Percentiles rank a stretch among this genome's conserved stretches.
phyloP scores from a whole-genome alignment of 1,140 invertebrate species.

The Epicauta chinensis region DNA sequence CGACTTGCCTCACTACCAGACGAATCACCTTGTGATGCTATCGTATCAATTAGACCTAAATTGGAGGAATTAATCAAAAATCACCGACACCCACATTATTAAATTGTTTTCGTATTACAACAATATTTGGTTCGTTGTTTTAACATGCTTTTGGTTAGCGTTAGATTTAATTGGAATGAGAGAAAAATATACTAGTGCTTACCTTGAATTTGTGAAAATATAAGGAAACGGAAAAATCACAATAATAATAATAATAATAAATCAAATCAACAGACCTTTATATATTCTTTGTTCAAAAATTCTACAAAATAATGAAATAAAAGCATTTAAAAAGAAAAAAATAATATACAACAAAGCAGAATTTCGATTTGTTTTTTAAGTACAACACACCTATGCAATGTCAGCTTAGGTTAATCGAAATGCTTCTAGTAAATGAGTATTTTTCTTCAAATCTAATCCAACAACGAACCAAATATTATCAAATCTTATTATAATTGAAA shows the following conservation, averaged over 20 bases:
- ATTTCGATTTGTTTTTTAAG: too few species aligned
- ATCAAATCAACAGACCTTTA: slow-evolving; percentile 9
- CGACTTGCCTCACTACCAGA: slow-evolving; percentile 43
- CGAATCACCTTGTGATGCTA: slow-evolving; percentile 35
- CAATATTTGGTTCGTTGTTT: slow-evolving; percentile 13
- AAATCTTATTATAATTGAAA: too few species aligned
- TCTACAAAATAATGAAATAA: not conserved
- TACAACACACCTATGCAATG: not conserved
- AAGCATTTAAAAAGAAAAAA: not conserved
- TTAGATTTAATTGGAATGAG: not conserved
- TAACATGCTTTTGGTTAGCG: not conserved
- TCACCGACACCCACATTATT: too few species aligned
- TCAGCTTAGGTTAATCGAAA: slow-evolving; percentile 12
- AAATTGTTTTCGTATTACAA: not conserved
- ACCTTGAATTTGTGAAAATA: not conserved
- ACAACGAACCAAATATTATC: slow-evolving; percentile 14
- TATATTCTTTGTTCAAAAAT: slow-evolving; percentile 10
- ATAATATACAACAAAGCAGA: too few species aligned
- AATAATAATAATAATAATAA: not conserved
- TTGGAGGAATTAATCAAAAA: too few species aligned
- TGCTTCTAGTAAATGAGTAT: not conserved
- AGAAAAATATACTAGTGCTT: not conserved
- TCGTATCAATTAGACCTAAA: too few species aligned
- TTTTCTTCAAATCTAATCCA: not conserved
- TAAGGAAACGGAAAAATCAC: slow-evolving; percentile 8